Conservation (phyloP, 2,113 vertebrate genomes). For the Cyphomyrus plagiostoma region DNA sequence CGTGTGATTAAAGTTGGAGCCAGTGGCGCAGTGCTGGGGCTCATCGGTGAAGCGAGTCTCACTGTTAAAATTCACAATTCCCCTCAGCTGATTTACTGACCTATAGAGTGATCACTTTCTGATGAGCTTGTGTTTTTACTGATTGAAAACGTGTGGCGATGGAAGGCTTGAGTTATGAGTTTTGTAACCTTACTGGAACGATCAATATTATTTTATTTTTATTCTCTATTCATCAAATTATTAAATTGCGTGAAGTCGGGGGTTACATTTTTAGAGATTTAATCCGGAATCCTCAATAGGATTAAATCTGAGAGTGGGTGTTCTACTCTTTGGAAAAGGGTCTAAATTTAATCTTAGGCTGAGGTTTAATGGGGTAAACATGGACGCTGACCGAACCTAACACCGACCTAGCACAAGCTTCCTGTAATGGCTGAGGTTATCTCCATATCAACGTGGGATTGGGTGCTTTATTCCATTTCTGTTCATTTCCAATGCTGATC, state of each 20-base stretch:
- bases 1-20: neutral
- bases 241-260: neutral
- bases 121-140: neutral
- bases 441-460: neutral
- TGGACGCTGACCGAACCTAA: neutral
- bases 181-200: neutral
- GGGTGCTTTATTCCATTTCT: neutral
- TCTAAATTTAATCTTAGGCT: neutral
- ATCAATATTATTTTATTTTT: neutral
- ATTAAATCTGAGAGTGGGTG: neutral
- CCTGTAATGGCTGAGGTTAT: neutral
- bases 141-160: neutral
- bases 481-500: neutral
- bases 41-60: neutral
- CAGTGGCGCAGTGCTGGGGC: neutral
- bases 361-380: neutral
- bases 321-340: neutral
- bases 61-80: neutral
- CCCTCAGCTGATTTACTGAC: neutral
- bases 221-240: neutral
- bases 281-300: neutral
- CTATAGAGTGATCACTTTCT: neutral
- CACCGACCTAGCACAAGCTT: neutral
- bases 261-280: neutral
- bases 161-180: neutral